Evolutionary conservation across 2,113 vertebrate species (phyloP).

Genomic region (Podarcis raffonei): DNA sequence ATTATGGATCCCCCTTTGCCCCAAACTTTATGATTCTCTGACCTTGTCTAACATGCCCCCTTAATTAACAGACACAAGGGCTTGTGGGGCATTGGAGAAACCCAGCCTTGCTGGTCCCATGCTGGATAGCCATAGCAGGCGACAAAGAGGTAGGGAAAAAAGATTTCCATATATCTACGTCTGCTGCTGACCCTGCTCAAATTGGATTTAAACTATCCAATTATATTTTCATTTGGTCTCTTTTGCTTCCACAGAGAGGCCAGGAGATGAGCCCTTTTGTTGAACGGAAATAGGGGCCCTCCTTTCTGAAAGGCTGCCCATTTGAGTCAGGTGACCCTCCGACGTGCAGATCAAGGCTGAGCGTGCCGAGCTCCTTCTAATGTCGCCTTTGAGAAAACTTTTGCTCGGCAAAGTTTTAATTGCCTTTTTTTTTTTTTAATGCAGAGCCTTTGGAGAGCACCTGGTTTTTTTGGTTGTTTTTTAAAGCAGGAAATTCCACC

Average conservation of each 20-base stretch:
- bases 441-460: not conserved
- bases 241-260: fast-evolving
- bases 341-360: conserved; percentile 28
- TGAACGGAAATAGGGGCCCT: not conserved
- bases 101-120: not conserved
- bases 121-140: not conserved
- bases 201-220: conserved; percentile 39
- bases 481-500: not conserved
- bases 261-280: conserved; percentile 18
- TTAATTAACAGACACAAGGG: not conserved
- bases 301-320: conserved; percentile 20
- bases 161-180: not conserved
- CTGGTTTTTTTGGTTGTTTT: not conserved
- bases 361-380: not conserved
- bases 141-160: conserved; percentile 30
- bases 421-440: conserved; percentile 44
- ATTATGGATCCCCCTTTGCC: not conserved
- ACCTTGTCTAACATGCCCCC: not conserved
- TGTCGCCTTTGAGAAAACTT: not conserved
- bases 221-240: conserved; percentile 37
- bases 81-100: conserved; percentile 1
- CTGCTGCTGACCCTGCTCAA: conserved; percentile 36
- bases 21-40: not conserved
- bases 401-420: conserved; percentile 43
- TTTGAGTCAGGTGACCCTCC: not conserved